Evolutionary conservation across 2,888 invertebrate species (phyloP), one percentile per base, ranked within the genome.

Genomic region (Drosophila buzzatii): DNA sequence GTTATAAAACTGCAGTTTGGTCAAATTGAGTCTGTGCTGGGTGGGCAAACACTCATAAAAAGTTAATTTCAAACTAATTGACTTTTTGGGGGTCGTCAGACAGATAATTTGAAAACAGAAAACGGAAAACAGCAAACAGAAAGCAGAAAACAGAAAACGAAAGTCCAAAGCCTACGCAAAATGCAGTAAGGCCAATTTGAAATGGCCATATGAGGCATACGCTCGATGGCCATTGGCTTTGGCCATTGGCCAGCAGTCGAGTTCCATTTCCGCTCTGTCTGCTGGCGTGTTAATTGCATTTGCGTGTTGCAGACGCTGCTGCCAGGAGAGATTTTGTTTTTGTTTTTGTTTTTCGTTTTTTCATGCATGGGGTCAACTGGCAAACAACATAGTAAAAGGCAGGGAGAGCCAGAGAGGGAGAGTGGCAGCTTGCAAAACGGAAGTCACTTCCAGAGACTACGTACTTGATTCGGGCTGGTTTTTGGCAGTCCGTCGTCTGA

Each of bases 211-310:
- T 53, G 70, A 70, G 56, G 33, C 61, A 51, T 49, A 45, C 44
- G 62, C 66, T 55, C 45, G 3, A 9, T 52, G 51, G 51, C 33
- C 31, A 68, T 55, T 69, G 69, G 60, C 66, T 79, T 51, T 65
- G 69, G 57, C 64, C 80, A 71, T 52, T 69, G 69, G 62, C 66
- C 81, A 80, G 70, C 66, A 74, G 61, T 58, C 23, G 35, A 52
- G 53, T 76, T 89, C 81, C 88, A 86, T 89, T 89, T 86, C 85
- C 85, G 90, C 70, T 81, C 72, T 67, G 90, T 79, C 90, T 87
- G 85, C 74, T 71, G 85, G 88, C 85, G 90, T 89, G 85, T 89
- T 86, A 86, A 86, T 86, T 86, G 85, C 90, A 89, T 89, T 86
- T 89, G 88, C 88, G 90, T 86, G 90, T 81, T 82, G 85, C 76